Evolutionary conservation across 2,113 vertebrate species (phyloP), one percentile per base, ranked within the genome.

Genomic region (Saguinus midas): DNA sequence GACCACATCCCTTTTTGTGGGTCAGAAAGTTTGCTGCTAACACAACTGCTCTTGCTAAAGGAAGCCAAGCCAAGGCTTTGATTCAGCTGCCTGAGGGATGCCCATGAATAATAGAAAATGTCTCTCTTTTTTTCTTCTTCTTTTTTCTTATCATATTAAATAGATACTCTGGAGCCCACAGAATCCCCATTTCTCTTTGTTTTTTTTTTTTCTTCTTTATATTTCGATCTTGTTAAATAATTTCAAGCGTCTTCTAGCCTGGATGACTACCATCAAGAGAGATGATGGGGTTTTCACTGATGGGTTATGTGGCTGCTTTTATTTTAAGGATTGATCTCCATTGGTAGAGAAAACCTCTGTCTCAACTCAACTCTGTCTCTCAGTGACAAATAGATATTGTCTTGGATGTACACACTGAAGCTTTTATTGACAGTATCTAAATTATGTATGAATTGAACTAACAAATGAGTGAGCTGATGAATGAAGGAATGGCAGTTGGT

Each of bases 21-120:
- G 58, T 52, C 43, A 23, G 64, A 35, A 72, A 21, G 57, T 68
- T 64, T 35, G 66, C 78, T 80, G 58, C 52, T 43, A 35, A 48
- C 27, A 81, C 40, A 7, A 35, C 83, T 43, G 68, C 9, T 79
- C 68, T 75, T 37, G 37, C 27, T 72, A 87, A 48, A 92, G 72
- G 32, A 73, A 83, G 27, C 4, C 0, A 8, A 61, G 16, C 3
- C 0, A 3, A 45, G 10, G 48, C 57, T 88, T 94, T 90, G 95
- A 87, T 83, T 76, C 18, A 2, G 45, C 45, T 61, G 64, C 72
- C 76, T 17, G 57, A 23, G 37, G 64, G 66, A 11, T 80, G 52
- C 5, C 50, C 8, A 93, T 94, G 76, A 93, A 93, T 95, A 85
- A 86, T 92, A 50, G 29, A 92, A 61, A 70, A n/a, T 1, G 4